These are phyloP conservation scores for Tribolium freemani DNA, from an alignment of 2,888 invertebrate genomes.

Conservation along the genomic window DNA sequence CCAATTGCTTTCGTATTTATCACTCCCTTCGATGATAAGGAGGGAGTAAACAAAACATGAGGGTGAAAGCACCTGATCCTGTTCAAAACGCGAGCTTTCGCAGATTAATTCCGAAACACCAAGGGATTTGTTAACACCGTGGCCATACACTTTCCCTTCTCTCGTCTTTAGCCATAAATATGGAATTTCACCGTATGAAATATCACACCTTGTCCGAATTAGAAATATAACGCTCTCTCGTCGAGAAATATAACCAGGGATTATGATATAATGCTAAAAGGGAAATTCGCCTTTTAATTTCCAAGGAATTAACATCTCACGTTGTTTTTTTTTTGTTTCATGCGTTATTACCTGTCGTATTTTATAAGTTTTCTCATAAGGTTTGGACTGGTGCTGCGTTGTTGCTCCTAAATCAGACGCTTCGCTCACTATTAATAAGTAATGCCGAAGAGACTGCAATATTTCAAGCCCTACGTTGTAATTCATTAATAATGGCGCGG, in stretches of 20 bases:
- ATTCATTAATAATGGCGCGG: slow-evolving; percentile 51
- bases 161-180: slow-evolving; percentile 57
- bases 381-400: slow-evolving; percentile 53
- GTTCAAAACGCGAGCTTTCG: slow-evolving; percentile 56
- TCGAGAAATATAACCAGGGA: slow-evolving; percentile 33
- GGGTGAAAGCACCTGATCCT: slow-evolving; percentile 55
- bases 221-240: slow-evolving; percentile 49
- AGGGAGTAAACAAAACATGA: slow-evolving; percentile 35
- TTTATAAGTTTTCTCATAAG: slow-evolving; percentile 59
- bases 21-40: background rate
- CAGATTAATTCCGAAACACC: slow-evolving; percentile 59
- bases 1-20: too few relatives aligned
- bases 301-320: slow-evolving; percentile 31
- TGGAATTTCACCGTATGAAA: slow-evolving; percentile 62
- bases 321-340: background rate
- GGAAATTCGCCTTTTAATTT: slow-evolving; percentile 36
- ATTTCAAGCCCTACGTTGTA: slow-evolving; percentile 45
- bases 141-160: slow-evolving; percentile 42
- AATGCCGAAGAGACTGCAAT: slow-evolving; percentile 48
- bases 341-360: slow-evolving; percentile 48
- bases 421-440: slow-evolving; percentile 50
- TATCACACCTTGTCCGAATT: slow-evolving; percentile 60
- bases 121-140: slow-evolving; percentile 60
- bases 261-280: slow-evolving; percentile 37
- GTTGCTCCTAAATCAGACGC: slow-evolving; percentile 52